A percentile compares a stretch with the other conserved stretches of the same genome.
Evolutionary conservation across 2,113 vertebrate genomes (phyloP).

Genomic region (Meriones unguiculatus): DNA sequence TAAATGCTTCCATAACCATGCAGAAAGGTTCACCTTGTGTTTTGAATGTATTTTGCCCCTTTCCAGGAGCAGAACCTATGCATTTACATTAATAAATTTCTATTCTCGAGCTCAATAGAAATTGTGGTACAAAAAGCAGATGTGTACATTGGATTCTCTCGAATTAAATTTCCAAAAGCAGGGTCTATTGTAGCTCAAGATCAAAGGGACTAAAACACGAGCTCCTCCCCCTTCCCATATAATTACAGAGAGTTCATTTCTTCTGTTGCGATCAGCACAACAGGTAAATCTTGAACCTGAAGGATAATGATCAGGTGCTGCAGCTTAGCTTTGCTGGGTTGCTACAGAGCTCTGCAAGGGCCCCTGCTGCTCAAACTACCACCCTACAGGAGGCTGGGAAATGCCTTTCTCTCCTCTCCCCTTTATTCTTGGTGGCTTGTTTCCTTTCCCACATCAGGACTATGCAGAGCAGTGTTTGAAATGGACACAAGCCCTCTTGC

Average conservation of each 20-base stretch:
- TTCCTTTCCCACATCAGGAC: neutral
- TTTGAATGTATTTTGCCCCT: conserved; percentile 14
- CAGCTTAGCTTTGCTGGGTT: neutral
- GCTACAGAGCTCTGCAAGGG: neutral
- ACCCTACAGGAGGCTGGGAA: conserved; percentile 55
- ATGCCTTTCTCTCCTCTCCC: neutral
- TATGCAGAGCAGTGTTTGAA: neutral
- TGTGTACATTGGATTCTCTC: conserved; percentile 76
- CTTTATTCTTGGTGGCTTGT: neutral
- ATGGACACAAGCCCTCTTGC: neutral
- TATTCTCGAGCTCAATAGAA: conserved; percentile 79
- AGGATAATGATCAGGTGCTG: conserved; percentile 68
- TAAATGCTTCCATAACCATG: conserved; percentile 13
- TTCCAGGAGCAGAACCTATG: conserved; percentile 52
- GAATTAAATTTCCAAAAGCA: conserved; percentile 84
- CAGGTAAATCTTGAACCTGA: conserved; percentile 77
- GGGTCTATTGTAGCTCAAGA: conserved; percentile 76
- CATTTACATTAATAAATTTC: conserved; percentile 76
- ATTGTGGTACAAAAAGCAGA: conserved; percentile 79
- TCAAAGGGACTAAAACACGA: conserved; percentile 79
- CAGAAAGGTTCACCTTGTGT: conserved; percentile 57
- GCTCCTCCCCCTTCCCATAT: conserved; percentile 76
- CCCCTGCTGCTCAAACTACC: conserved; percentile 71
- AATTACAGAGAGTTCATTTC: conserved; percentile 78
- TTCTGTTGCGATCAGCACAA: conserved; percentile 79